Base-by-base conservation (phyloP, 2,113 vertebrate species). In the Gymnarchus niloticus region DNA sequence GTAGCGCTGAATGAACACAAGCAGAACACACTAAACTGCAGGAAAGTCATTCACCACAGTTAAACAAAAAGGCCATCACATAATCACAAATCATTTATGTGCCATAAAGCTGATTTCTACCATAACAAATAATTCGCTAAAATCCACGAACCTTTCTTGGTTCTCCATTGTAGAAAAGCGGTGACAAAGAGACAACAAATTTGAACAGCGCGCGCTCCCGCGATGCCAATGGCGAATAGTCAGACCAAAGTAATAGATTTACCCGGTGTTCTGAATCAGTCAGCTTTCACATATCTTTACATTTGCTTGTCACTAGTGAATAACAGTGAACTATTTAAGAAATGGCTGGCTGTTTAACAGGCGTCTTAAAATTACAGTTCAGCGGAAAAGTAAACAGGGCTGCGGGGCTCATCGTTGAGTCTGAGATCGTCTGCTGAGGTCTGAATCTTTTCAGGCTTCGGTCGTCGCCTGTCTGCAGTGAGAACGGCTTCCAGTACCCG, bases 161-260 rank as follows among this genome's bases (percentile, higher is more conserved):
- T 8, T 61, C 76, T 89, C 91, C 91, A 92, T 92, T 73, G 44
- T 83, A 25, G 25, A 83, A 84, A 82, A 85, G 83, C 49, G 85
- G 56, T 59, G 14, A 28, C 23, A 83, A 73, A 83, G 48, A 81
- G 88, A 87, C 88, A 89, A 33, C 33, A 1, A 41, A 87, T 91
- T 91, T 90, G 86, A 92, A 91, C 87, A 78, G 57, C 88, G 89
- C 91, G 89, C 89, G 84, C 82, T 91, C 85, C 90, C 83, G 85
- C 91, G 83, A 37, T 23, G n/a, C n/a, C n/a, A n/a, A n/a, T n/a
- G n/a, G n/a, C 59, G 61, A 73, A 37, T 28, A 73, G 65, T 14
- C 65, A 73, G 65, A 17, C 65, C 65, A 41, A 17, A 41, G 33
- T 73, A 73, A 73, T 73, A 28, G 65, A 54, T 3, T 56, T 54